Evolutionary conservation across 1,140 invertebrate genomes (phyloP).

Genomic region (Drosophila dunni): DNA sequence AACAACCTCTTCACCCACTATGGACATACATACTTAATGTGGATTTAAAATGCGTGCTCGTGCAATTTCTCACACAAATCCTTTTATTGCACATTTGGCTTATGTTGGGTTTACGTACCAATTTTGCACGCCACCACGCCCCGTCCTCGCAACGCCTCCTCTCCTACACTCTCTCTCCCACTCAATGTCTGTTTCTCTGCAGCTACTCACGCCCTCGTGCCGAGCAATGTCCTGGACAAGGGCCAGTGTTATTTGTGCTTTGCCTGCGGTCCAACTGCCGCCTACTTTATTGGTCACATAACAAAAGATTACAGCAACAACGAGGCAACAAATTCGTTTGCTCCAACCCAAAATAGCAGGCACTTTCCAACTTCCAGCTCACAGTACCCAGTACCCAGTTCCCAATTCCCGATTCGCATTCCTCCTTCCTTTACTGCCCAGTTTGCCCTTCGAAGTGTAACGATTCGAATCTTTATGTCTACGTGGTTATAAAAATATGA

Average conservation of each 20-base stretch:
- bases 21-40: constrained; percentile 71
- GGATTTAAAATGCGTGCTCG: constrained; percentile 79
- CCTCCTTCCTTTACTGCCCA: not conserved
- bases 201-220: constrained; percentile 45
- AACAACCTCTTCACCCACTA: constrained; percentile 24
- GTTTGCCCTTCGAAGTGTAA: constrained; percentile 19
- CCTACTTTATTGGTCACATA: constrained; percentile 81
- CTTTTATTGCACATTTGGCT: constrained; percentile 82
- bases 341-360: constrained; percentile 10
- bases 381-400: not conserved
- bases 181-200: not conserved
- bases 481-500: constrained; percentile 80
- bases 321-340: constrained; percentile 51
- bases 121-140: constrained; percentile 54
- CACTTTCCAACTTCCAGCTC: constrained; percentile 27
- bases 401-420: constrained; percentile 7
- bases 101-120: constrained; percentile 70
- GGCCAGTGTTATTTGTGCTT: constrained; percentile 26
- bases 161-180: not conserved
- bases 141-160: not conserved
- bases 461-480: constrained; percentile 73
- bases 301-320: constrained; percentile 73
- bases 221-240: constrained; percentile 38
- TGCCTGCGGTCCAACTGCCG: constrained; percentile 56
- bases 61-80: constrained; percentile 80